Percentiles rank a stretch among this genome's conserved stretches.
These are phyloP conservation scores for Varecia variegata DNA, from an alignment of 2,797 vertebrate species.

Conservation along the genomic window DNA sequence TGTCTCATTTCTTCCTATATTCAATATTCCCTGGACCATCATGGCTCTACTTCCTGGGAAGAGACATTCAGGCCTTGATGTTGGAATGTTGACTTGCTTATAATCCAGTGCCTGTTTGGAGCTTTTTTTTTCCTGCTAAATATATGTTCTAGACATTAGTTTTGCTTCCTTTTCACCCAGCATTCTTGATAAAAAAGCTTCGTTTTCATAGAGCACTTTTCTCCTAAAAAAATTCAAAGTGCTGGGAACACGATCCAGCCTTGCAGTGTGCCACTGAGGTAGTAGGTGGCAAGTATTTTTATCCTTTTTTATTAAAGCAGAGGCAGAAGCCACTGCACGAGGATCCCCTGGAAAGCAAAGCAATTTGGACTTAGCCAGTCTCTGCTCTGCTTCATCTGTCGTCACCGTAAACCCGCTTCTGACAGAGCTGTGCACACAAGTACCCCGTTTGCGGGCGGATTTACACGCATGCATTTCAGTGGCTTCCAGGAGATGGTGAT, in stretches of 20 bases:
- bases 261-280: slow-evolving; percentile 11
- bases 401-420: background rate
- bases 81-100: background rate
- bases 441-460: background rate
- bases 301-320: slow-evolving; percentile 42
- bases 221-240: slow-evolving; percentile 7
- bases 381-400: background rate
- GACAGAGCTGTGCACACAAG: background rate
- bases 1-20: background rate
- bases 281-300: slow-evolving; percentile 71
- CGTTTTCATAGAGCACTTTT: slow-evolving; percentile 45
- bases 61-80: background rate
- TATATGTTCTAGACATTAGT: background rate
- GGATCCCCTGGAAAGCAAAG: background rate
- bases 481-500: background rate
- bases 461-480: background rate
- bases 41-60: background rate
- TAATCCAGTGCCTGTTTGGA: background rate
- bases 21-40: background rate
- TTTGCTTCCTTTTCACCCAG: background rate
- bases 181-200: background rate
- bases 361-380: background rate
- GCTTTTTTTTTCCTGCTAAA: background rate
- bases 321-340: slow-evolving; percentile 1
- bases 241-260: slow-evolving; percentile 23